phyloP scores from a whole-genome alignment of 2,888 invertebrate genomes.

The Rapana venosa region DNA sequence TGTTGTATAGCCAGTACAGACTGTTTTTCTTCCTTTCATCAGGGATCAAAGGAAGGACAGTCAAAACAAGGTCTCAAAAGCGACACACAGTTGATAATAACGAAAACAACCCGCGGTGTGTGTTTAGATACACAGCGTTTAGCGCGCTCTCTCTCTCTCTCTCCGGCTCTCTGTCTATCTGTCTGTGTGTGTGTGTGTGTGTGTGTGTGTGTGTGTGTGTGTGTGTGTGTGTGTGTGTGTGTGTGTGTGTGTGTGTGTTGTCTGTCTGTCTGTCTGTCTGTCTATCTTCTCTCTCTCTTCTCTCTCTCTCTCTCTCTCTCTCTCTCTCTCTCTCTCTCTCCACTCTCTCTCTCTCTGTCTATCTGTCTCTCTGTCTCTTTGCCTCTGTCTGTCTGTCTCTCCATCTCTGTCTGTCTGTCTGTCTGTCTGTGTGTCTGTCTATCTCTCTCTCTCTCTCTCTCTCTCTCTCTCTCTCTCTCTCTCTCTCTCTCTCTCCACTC shows the following conservation, averaged over 20 bases:
- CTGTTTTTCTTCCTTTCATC: no score
- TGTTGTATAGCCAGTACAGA: no score
- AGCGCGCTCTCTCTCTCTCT: no score
- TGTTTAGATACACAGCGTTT: no score
- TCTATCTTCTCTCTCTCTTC: neutral
- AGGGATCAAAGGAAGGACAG: no score
- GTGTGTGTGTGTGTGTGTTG: neutral
- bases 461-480: conserved; percentile 12
- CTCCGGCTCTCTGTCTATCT: neutral
- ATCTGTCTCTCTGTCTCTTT: neutral
- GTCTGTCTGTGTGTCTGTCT: neutral
- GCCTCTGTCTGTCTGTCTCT: no score
- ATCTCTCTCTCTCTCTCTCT: neutral
- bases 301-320: neutral
- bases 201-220: neutral
- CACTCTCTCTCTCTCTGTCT: neutral
- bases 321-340: neutral
- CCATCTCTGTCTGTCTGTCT: no score
- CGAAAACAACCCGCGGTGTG: no score
- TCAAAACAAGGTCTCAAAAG: no score
- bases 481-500: neutral
- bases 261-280: no score
- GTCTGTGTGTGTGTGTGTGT: neutral
- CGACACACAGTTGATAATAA: no score
- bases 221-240: neutral